phyloP scores from a whole-genome alignment of 2,888 invertebrate species.

The Aleiodes alternator region DNA sequence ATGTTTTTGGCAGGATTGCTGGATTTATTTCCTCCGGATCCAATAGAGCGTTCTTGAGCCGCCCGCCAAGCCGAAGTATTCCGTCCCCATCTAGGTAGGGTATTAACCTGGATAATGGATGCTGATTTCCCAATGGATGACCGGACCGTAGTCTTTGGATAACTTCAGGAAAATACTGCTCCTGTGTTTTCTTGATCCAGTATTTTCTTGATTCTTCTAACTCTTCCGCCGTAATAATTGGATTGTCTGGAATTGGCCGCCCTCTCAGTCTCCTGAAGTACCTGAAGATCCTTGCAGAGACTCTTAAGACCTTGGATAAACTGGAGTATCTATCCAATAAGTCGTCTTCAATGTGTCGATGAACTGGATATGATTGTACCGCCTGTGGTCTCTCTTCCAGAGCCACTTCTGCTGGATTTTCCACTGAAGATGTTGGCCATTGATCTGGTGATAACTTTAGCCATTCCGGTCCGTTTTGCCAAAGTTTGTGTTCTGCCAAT shows the following conservation, averaged over 20 bases:
- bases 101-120: neutral
- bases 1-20: constrained; percentile 8
- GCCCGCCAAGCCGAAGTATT: constrained; percentile 37
- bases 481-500: constrained; percentile 17
- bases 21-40: neutral
- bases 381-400: too few relatives aligned
- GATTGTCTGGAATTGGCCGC: constrained; percentile 30
- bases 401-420: too few relatives aligned
- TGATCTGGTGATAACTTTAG: neutral
- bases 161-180: constrained; percentile 27
- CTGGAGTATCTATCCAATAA: neutral
- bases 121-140: neutral
- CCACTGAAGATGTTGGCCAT: neutral
- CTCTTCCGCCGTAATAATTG: neutral
- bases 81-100: constrained; percentile 21
- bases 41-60: constrained; percentile 20
- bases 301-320: neutral
- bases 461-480: neutral
- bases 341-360: neutral
- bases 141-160: neutral
- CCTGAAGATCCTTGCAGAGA: neutral
- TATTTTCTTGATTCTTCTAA: too few relatives aligned
- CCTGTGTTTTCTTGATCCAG: too few relatives aligned
- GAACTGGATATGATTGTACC: too few relatives aligned
- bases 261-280: neutral